Conservation (phyloP, 2,797 vertebrate species). For the Epinephelus malabaricus region DNA sequence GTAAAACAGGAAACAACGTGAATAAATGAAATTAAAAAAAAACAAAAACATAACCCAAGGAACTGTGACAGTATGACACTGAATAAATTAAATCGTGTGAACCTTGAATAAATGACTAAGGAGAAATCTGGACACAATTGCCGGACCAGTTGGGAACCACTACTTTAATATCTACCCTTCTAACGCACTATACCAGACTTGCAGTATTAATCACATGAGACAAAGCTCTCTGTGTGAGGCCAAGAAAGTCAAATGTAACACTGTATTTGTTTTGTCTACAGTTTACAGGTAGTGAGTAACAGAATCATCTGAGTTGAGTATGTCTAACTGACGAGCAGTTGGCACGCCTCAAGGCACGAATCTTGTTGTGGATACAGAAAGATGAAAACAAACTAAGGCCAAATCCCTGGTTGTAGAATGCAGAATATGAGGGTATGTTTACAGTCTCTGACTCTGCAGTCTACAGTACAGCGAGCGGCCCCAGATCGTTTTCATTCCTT, state of each 20-base stretch:
- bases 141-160: too few species aligned
- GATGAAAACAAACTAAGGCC: slow-evolving; percentile 20
- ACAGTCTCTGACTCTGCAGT: not conserved
- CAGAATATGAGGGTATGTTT: slow-evolving; percentile 15
- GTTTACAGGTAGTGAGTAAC: slow-evolving; percentile 17
- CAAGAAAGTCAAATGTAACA: not conserved
- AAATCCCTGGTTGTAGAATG: slow-evolving; percentile 18
- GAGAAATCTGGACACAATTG: too few species aligned
- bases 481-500: not conserved
- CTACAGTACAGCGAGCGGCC: not conserved
- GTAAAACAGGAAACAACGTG: too few species aligned
- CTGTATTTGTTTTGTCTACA: not conserved
- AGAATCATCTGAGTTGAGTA: slow-evolving; percentile 11
- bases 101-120: too few species aligned
- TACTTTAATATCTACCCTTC: too few species aligned
- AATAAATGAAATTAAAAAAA: too few species aligned
- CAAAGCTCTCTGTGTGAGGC: too few species aligned
- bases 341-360: slow-evolving; percentile 1
- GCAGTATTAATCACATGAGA: too few species aligned
- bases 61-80: too few species aligned
- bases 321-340: slow-evolving; percentile 15
- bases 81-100: too few species aligned
- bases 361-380: slow-evolving; percentile 24
- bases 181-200: too few species aligned
- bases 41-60: too few species aligned